Evolutionary conservation across 2,888 invertebrate species (phyloP).

Genomic region (Tetranychus truncatus): DNA sequence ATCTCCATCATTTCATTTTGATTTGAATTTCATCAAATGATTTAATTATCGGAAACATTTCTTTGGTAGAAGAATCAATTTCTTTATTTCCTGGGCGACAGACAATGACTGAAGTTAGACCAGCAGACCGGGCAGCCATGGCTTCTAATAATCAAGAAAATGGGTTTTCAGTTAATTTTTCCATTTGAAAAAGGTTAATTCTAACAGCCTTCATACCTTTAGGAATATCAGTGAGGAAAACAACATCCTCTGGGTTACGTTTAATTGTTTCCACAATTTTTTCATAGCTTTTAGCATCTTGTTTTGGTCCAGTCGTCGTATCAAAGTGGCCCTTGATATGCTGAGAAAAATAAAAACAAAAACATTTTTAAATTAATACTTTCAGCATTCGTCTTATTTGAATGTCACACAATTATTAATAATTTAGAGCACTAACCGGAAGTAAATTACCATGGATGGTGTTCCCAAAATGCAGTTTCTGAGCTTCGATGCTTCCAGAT

Average conservation of each 20-base stretch:
- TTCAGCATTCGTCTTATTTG: no score
- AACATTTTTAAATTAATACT: no score
- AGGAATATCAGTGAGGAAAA: constrained; percentile 69
- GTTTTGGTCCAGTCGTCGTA: constrained; percentile 62
- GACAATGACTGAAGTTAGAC: constrained; percentile 49
- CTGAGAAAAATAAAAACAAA: constrained; percentile 33
- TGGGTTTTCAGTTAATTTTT: constrained; percentile 38
- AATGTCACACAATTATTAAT: constrained; percentile 15
- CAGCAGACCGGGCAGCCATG: constrained; percentile 55
- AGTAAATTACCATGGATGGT: constrained; percentile 57
- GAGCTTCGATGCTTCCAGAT: constrained; percentile 74
- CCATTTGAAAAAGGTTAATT: no score
- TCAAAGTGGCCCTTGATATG: constrained; percentile 63
- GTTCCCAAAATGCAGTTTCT: constrained; percentile 63
- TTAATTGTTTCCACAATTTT: constrained; percentile 52
- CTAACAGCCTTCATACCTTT: constrained; percentile 32
- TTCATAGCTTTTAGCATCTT: constrained; percentile 54
- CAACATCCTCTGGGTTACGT: constrained; percentile 45
- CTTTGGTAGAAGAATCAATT: background rate
- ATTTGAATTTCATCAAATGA: background rate
- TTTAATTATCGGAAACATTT: background rate
- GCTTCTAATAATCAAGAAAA: constrained; percentile 46
- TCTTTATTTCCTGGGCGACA: constrained; percentile 55
- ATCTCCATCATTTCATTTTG: no score
- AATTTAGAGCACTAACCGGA: constrained; percentile 33